Conservation (phyloP, 2,113 vertebrate species). For the Stomatorhinus ivindoensis region DNA sequence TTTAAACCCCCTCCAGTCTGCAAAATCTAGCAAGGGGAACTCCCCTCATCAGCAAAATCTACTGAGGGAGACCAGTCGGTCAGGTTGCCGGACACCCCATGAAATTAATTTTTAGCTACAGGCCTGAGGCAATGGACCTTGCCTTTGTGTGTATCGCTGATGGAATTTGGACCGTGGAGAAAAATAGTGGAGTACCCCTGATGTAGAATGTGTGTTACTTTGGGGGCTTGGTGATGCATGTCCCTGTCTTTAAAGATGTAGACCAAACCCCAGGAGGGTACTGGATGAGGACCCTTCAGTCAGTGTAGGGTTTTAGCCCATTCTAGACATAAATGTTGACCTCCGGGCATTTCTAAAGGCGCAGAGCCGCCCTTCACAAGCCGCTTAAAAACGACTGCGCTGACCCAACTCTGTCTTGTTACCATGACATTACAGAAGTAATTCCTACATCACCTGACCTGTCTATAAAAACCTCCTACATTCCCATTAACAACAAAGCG, state of each 20-base stretch:
- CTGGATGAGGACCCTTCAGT: slow-evolving; percentile 19
- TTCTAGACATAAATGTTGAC: background rate
- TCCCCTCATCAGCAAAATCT: background rate
- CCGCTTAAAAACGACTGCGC: background rate
- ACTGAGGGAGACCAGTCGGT: background rate
- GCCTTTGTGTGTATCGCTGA: background rate
- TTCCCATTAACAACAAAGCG: background rate
- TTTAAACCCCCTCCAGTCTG: background rate
- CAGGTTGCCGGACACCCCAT: background rate
- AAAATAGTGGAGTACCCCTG: slow-evolving; percentile 12
- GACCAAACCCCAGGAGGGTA: slow-evolving; percentile 20
- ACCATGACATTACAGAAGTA: background rate
- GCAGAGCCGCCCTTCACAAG: background rate
- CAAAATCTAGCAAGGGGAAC: background rate
- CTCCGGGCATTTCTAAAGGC: background rate
- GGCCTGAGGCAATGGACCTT: background rate
- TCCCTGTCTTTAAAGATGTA: background rate
- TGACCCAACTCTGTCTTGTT: background rate
- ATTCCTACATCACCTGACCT: background rate
- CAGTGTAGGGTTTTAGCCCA: background rate
- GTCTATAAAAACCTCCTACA: background rate
- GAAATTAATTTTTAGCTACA: background rate
- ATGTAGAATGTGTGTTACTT: slow-evolving; percentile 35
- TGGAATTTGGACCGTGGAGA: background rate
- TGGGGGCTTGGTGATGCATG: slow-evolving; percentile 32